Percentiles rank a stretch among this genome's conserved stretches.
These are phyloP conservation scores for Melopsittacus undulatus DNA, from an alignment of 2,797 vertebrate species.

Conservation along the genomic window DNA sequence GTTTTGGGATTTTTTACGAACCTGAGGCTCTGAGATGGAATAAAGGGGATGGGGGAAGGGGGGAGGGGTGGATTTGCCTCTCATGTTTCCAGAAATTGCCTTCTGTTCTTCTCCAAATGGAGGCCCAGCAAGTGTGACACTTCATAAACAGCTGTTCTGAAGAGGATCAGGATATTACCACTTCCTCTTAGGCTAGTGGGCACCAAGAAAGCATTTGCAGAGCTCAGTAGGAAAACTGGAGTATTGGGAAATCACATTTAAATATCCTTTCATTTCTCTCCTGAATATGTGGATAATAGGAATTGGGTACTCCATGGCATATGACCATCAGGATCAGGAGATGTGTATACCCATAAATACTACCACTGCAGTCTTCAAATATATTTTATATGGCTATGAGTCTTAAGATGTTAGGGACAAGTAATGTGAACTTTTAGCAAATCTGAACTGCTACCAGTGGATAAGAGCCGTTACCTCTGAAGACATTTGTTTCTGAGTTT, in stretches of 20 bases:
- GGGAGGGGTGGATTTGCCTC: neutral
- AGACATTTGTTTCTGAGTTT: neutral
- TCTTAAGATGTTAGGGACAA: neutral
- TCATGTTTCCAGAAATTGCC: neutral
- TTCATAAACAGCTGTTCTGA: conserved; percentile 34
- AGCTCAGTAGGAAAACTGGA: neutral
- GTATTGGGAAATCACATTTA: neutral
- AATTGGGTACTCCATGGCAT: neutral
- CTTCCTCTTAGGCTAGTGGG: neutral
- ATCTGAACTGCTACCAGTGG: neutral
- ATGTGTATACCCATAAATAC: neutral
- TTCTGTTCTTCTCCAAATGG: neutral
- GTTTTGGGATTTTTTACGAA: neutral
- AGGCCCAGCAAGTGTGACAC: neutral
- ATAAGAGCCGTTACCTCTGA: neutral
- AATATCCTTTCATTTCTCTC: neutral
- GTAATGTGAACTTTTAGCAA: neutral
- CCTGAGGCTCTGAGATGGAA: neutral
- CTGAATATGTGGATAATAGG: neutral
- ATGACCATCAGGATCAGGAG: neutral
- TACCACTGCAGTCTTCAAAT: neutral
- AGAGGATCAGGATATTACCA: neutral
- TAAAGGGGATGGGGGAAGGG: neutral
- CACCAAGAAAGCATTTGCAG: neutral
- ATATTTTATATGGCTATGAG: neutral